Conservation (phyloP, 2,888 invertebrate genomes). For the Vanessa cardui region DNA sequence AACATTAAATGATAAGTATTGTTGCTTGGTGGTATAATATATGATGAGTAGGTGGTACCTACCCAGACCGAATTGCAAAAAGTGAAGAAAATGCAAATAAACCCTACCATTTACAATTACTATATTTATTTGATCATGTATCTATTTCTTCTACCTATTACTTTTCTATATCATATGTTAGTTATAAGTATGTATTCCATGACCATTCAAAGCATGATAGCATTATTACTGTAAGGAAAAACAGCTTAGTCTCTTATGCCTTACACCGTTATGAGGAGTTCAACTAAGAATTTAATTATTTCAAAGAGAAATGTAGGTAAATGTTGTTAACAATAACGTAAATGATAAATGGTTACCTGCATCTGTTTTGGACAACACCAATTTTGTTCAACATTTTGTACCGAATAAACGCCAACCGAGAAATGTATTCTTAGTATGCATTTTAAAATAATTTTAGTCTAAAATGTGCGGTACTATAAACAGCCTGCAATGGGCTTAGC, state of each 20-base stretch:
- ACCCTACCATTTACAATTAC: no score
- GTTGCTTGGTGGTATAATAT: no score
- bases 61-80: no score
- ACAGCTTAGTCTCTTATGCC: constrained; percentile 7
- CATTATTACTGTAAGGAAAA: neutral
- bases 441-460: constrained; percentile 9
- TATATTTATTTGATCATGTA: no score
- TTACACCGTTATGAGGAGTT: constrained; percentile 38
- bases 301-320: constrained; percentile 56
- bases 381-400: constrained; percentile 17
- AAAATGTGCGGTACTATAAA: constrained; percentile 7
- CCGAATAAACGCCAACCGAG: constrained; percentile 5
- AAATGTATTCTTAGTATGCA: constrained; percentile 1
- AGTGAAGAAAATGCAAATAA: no score
- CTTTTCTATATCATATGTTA: no score
- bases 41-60: no score
- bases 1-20: no score
- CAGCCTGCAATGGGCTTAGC: constrained; percentile 3
- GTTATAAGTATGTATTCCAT: no score
- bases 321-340: constrained; percentile 53
- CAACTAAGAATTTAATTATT: constrained; percentile 69
- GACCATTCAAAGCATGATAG: no score
- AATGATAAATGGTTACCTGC: constrained; percentile 46
- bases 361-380: constrained; percentile 34
- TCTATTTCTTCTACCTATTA: no score